phyloP scores from a whole-genome alignment of 2,888 invertebrate species.

The Cylloceria caligata region DNA sequence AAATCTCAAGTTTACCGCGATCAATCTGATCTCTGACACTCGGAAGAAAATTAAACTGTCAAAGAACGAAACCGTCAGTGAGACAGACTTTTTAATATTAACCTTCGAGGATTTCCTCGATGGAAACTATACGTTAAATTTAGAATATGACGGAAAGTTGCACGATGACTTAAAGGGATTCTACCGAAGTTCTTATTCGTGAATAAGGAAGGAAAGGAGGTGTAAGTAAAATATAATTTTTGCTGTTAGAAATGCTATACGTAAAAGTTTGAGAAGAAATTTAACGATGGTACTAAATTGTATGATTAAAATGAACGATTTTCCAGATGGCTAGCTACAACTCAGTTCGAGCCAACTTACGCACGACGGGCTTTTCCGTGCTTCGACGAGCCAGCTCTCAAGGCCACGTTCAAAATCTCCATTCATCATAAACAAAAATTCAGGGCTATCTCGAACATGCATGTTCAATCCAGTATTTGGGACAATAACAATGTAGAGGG shows the following conservation, averaged over 20 bases:
- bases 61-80: background rate
- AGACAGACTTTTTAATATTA: conserved; percentile 52
- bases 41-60: too few relatives aligned
- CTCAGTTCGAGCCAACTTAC: conserved; percentile 89
- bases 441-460: conserved; percentile 82
- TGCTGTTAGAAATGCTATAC: background rate
- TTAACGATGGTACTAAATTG: background rate
- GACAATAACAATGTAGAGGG: background rate
- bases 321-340: conserved; percentile 87
- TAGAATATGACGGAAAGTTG: conserved; percentile 86
- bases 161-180: conserved; percentile 89
- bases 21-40: background rate
- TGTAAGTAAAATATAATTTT: conserved; percentile 71
- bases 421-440: conserved; percentile 86
- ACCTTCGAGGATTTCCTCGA: accelerated
- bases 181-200: conserved; percentile 89
- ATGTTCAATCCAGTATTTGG: background rate
- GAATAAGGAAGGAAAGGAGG: conserved; percentile 82
- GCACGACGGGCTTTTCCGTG: conserved; percentile 91
- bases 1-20: conserved; percentile 37
- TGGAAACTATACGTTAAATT: conserved; percentile 86
- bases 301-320: background rate
- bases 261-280: background rate
- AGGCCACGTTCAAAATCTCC: conserved; percentile 88
- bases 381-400: conserved; percentile 90